These are phyloP conservation scores for Drosophila miranda DNA, from an alignment of 1,140 invertebrate genomes.

Conservation along the genomic window DNA sequence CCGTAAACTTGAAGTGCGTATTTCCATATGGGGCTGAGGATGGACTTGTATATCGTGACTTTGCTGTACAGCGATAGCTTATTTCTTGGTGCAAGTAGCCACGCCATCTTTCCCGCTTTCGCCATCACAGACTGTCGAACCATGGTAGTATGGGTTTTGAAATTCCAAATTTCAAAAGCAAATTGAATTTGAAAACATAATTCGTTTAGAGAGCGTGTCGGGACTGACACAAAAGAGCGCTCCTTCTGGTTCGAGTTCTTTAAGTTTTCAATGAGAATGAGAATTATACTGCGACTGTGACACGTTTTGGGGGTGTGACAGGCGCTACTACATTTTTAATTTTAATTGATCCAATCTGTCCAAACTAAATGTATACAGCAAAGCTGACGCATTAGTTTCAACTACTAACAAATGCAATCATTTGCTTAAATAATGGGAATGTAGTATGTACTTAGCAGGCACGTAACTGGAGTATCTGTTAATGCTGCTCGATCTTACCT, in stretches of 20 bases:
- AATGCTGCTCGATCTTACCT: slow-evolving; percentile 6
- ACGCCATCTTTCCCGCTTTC: too few relatives aligned
- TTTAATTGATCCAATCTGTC: slow-evolving; percentile 46
- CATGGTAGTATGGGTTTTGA: too few relatives aligned
- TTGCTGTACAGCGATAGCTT: too few relatives aligned
- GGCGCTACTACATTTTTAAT: slow-evolving; percentile 28
- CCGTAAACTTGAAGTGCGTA: too few relatives aligned
- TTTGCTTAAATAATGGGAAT: slow-evolving; percentile 4
- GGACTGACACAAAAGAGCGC: not conserved
- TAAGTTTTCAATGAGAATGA: slow-evolving; percentile 30
- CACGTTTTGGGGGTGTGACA: slow-evolving; percentile 28
- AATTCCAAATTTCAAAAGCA: too few relatives aligned
- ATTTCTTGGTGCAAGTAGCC: too few relatives aligned
- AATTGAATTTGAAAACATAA: slow-evolving; percentile 53
- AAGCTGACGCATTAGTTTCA: slow-evolving; percentile 22
- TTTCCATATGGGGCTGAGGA: too few relatives aligned
- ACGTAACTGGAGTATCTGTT: not conserved
- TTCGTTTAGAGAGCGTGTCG: slow-evolving; percentile 19
- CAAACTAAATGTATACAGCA: slow-evolving; percentile 30
- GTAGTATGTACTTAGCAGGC: too few relatives aligned
- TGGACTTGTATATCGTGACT: too few relatives aligned
- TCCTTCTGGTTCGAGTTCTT: slow-evolving; percentile 59
- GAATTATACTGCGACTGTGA: not conserved
- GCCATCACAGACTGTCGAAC: too few relatives aligned
- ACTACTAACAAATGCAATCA: slow-evolving; percentile 17